phyloP scores from a whole-genome alignment of 2,113 vertebrate genomes.

The Thalassoma bifasciatum region DNA sequence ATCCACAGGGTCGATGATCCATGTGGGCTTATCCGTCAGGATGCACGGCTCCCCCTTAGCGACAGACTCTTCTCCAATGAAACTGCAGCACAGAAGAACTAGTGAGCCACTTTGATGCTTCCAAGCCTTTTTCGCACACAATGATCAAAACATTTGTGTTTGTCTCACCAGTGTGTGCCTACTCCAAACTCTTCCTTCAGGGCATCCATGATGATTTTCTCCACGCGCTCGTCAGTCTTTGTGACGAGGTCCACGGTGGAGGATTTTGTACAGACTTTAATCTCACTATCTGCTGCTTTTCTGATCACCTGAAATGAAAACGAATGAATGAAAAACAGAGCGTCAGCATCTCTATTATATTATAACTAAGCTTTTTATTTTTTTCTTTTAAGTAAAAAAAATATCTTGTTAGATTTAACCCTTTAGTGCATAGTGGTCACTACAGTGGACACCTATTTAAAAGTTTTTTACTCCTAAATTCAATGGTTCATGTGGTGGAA shows the following conservation, averaged over 20 bases:
- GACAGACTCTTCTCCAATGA: conserved; percentile 97
- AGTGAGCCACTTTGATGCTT: neutral
- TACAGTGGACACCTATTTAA: too few species aligned
- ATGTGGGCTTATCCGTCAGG: conserved; percentile 91
- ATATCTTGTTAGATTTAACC: too few species aligned
- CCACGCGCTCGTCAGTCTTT: conserved; percentile 94
- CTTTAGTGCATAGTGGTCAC: too few species aligned
- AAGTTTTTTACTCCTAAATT: too few species aligned
- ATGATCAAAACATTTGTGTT: neutral
- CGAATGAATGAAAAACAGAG: neutral
- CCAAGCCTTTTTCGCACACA: neutral
- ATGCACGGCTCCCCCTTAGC: conserved; percentile 87
- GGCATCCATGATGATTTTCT: conserved; percentile 91
- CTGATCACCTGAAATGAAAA: conserved; percentile 86
- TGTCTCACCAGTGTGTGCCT: conserved; percentile 86
- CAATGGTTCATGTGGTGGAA: too few species aligned
- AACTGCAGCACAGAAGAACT: conserved; percentile 79
- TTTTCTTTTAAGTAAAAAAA: too few species aligned
- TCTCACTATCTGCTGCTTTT: conserved; percentile 89
- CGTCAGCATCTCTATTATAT: too few species aligned
- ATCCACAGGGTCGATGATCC: conserved; percentile 97
- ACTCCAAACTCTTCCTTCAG: conserved; percentile 89
- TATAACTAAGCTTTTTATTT: too few species aligned
- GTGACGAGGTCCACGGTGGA: conserved; percentile 95
- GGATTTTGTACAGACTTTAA: conserved; percentile 91